Percentiles rank a stretch among this genome's conserved stretches.
Evolutionary conservation across 37 sponge, comb jelly and placozoan species (phyloP).

Genomic region (Cladorhizidae sp.): DNA sequence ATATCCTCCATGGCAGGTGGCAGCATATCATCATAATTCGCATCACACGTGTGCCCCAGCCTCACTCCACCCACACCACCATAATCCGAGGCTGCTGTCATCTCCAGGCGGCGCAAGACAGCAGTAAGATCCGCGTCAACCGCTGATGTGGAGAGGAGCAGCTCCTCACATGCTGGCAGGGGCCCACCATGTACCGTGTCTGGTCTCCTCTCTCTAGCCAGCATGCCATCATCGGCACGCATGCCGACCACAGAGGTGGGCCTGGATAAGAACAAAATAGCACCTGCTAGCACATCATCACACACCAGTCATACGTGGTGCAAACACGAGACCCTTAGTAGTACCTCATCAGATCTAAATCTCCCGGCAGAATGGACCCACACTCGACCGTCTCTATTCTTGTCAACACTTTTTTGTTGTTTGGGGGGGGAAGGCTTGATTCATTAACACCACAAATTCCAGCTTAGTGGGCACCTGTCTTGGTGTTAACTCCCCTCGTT

Average conservation of each 20-base stretch:
- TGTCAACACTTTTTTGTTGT: too few relatives aligned
- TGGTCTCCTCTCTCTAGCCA: background rate
- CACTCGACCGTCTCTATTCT: too few relatives aligned
- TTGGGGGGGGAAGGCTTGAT: too few relatives aligned
- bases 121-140: background rate
- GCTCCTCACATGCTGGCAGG: background rate
- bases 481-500: too few relatives aligned
- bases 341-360: too few relatives aligned
- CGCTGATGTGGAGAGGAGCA: background rate
- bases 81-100: background rate
- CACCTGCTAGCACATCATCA: too few relatives aligned
- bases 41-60: background rate
- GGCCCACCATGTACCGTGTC: background rate
- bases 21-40: constrained; percentile 40
- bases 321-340: too few relatives aligned
- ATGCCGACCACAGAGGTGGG: background rate
- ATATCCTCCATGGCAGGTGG: constrained; percentile 69
- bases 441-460: too few relatives aligned
- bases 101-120: background rate
- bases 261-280: too few relatives aligned
- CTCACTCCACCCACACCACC: background rate
- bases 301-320: too few relatives aligned
- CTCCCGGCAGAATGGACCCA: too few relatives aligned
- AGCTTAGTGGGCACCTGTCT: too few relatives aligned
- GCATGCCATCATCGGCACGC: background rate